phyloP scores from a whole-genome alignment of 23 tunicate genomes.

The Trididemnum clinides region DNA sequence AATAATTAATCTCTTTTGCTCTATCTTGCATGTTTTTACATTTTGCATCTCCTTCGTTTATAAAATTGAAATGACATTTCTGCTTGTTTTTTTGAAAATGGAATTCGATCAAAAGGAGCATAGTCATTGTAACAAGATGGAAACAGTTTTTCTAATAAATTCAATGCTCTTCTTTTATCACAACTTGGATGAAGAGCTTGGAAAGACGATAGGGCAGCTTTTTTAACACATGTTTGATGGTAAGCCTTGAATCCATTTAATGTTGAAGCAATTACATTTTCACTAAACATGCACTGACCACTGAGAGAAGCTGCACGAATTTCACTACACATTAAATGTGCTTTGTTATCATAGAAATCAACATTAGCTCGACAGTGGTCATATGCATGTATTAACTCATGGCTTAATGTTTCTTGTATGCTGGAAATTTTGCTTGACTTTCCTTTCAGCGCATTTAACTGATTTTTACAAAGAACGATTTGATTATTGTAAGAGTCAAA shows the following conservation, averaged over 20 bases:
- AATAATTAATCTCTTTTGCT: too few species aligned
- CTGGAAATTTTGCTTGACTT: background rate
- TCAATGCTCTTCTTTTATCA: conserved; percentile 5
- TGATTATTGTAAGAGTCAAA: conserved; percentile 75
- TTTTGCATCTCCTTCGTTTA: background rate
- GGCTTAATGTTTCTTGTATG: conserved; percentile 55
- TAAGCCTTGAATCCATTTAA: conserved; percentile 34
- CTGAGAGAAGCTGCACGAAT: conserved; percentile 88
- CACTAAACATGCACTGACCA: conserved; percentile 74
- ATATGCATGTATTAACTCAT: conserved; percentile 88
- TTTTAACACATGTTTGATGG: conserved; percentile 76
- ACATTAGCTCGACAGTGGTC: conserved; percentile 85
- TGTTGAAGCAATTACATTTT: conserved; percentile 26
- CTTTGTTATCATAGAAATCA: conserved; percentile 69
- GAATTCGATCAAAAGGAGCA: conserved; percentile 84
- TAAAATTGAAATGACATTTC: conserved; percentile 62
- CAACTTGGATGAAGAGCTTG: conserved; percentile 47
- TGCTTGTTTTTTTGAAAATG: conserved; percentile 61
- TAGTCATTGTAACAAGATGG: conserved; percentile 70
- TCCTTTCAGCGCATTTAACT: conserved; percentile 20
- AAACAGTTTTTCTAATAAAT: conserved; percentile 48
- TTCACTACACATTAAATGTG: conserved; percentile 86
- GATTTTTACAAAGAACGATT: conserved; percentile 70
- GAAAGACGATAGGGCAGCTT: conserved; percentile 66
- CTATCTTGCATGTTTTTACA: too few species aligned